Base-by-base conservation (phyloP, 2,888 invertebrate genomes). In the Gymnocheta viridis region DNA sequence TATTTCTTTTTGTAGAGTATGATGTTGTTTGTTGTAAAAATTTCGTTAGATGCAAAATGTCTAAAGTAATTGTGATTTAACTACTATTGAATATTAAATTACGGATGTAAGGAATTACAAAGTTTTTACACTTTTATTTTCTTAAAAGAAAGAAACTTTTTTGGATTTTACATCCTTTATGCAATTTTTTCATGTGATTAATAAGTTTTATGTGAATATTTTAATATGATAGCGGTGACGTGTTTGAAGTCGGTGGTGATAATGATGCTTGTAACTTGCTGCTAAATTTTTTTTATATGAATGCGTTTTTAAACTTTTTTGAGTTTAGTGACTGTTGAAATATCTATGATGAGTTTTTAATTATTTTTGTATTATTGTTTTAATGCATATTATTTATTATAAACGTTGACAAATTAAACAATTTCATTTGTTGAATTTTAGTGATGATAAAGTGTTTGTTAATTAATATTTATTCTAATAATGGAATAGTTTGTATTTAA, bases 401-500 rank as follows among this genome's bases (percentile, higher is more conserved):
- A n/a, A n/a, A n/a, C 17, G 49, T 3, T 69, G 66, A 24, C n/a
- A 49, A n/a, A 19, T 51, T 58, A 58, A 32, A 58, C 24, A 10
- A 17, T 22, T 47, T 66, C 10, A 17, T 35, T 9, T 76, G 44
- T 67, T n/a, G n/a, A 7, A n/a, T 24, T 44, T 19, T 56, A 54
- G n/a, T 35, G 35, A 10, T 56, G 56, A 19, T 44, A 29, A 29
- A 14, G n/a, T 29, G 19, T 54, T 69, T 51, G 4, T 35, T 27
- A 76, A 70, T 69, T 64, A 72, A 54, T 60, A 29, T 12, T 38
- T 70, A 3, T 38, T 14, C 38, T 41, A 41, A n/a, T 41, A 41
- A 41, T 41, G 10, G 3, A 22, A 22, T 22, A 22, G 5, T 22
- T 47, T 17, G 19, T 22, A 22, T 9, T 4, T 24, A 10, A 24